Evolutionary conservation across 2,113 vertebrate species (phyloP), one percentile per base, ranked within the genome.

Genomic region (Erythrolamprus reginae): DNA sequence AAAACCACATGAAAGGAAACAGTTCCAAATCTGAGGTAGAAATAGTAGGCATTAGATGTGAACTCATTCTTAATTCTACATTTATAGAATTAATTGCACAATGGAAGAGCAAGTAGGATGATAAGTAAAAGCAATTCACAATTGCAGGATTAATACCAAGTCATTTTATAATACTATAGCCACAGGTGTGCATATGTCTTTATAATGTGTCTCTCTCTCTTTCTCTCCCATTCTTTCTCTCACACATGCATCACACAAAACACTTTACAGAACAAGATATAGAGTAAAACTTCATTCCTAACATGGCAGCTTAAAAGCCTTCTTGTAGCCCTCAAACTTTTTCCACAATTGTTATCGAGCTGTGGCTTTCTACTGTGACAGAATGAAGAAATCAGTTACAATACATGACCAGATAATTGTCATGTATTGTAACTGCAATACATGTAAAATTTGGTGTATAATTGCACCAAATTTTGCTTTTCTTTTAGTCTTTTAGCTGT

Each of bases 1-100:
- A 82, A 92, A 94, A 90, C 85, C 65, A 89, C 86, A 56, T 13
- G 0, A 13, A 88, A 65, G 51, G 82, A 52, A 91, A 47, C 26
- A 38, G 83, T 86, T 94, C 65, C 61, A 88, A 91, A 92, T 19
- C 5, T 0, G 0, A 82, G 87, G 47, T 83, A 12, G 88, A 38
- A 51, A 33, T 77, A 86, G 45, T n/a, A 19, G 21, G 24, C 87
- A 84, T 61, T 90, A 91, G 82, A 85, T 21, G 23, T n/a, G 70
- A 52, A 93, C 83, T 15, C 45, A 89, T 50, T 50, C 5, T 55
- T 51, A 50, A 23, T 0, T 4, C 61, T 10, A 53, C 92, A 0
- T 0, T 33, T n/a, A n/a, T 12, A 24, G 23, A 91, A 85, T 89
- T 26, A 84, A 13, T 9, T 4, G 2, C 0, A 1, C 1, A 1